These are phyloP conservation scores for Syngnathus rostellatus DNA, from an alignment of 2,797 vertebrate species.

Conservation along the genomic window DNA sequence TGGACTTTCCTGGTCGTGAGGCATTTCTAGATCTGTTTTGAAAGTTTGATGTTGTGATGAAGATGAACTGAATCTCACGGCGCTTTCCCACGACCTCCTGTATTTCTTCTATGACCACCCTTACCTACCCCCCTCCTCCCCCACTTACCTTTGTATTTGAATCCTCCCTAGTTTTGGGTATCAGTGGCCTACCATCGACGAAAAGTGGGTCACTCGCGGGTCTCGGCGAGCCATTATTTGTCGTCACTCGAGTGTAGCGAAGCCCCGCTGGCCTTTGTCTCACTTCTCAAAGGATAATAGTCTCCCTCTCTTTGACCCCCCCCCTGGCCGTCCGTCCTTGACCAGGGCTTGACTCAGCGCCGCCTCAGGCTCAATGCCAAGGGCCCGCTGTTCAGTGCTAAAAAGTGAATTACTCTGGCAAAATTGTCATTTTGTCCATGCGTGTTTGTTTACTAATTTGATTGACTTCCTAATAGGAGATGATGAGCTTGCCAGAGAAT, in stretches of 20 bases:
- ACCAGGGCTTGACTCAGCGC: constrained; percentile 40
- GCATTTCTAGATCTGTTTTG: too few relatives aligned
- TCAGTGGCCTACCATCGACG: constrained; percentile 26
- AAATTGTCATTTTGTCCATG: constrained; percentile 5
- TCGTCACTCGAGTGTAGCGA: constrained; percentile 46
- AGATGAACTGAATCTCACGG: constrained; percentile 36
- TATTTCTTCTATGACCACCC: constrained; percentile 8
- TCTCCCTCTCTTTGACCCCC: constrained; percentile 7
- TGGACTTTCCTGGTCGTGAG: too few relatives aligned
- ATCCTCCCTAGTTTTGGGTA: constrained; percentile 14
- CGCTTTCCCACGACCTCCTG: constrained; percentile 47
- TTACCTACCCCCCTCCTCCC: constrained; percentile 10
- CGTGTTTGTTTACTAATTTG: constrained; percentile 15
- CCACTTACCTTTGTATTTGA: constrained; percentile 9
- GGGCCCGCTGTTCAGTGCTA: constrained; percentile 20
- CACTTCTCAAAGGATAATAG: constrained; percentile 38
- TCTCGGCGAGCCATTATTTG: constrained; percentile 51
- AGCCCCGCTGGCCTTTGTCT: constrained; percentile 38
- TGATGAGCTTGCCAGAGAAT: not conserved
- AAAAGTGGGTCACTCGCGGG: constrained; percentile 52
- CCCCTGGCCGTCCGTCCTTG: constrained; percentile 25
- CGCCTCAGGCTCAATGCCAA: constrained; percentile 41
- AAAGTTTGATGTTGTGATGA: constrained; percentile 9
- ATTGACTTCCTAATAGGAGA: not conserved
- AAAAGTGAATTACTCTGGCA: constrained; percentile 32